Evolutionary conservation across 2,888 invertebrate genomes (phyloP), one percentile per base, ranked within the genome.

Genomic region (Hirtodrosophila alboralis): DNA sequence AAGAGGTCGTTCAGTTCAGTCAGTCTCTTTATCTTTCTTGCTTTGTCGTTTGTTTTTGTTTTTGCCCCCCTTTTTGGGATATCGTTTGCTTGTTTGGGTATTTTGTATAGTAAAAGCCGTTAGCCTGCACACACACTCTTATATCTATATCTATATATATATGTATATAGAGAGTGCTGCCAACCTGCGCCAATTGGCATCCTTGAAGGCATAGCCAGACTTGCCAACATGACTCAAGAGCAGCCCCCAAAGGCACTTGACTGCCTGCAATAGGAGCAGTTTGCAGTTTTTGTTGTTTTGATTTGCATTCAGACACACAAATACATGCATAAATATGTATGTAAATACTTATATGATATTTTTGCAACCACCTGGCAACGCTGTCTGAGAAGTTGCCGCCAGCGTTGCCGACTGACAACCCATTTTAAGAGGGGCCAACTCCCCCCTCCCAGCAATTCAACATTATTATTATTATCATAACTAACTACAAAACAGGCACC

Each of bases 21-120:
- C 54, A 52, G 36, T 14, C 53, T 47, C 52, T 67, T 80, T 77
- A 76, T 80, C 80, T 79, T 54, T 23, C 45, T 69, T 47, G 65
- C 61, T 75, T 62, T 61, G 77, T 75, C 72, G 76, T 79, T 79
- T 74, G 80, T 79, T 79, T 79, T 79, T 79, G 77, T 84, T 78
- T 84, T 78, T 70, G 58, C 48, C 73, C 69, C 58, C 76, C 48
- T 48, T 45, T 37, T 58, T 31, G 34, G 56, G 59, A 51, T 69
- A 69, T 72, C 54, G 73, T 23, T 23, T 45, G 41, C 60, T 61
- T 51, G 62, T 56, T 60, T 60, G n/a, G 47, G 33, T 71, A 71
- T 49, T 66, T 70, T 71, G 70, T 70, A 51, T 70, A 57, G 45
- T 31, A 77, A 76, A 76, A 79, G 56, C 84, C 76, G 71, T 79